Evolutionary conservation across 2,797 vertebrate species (phyloP).

Genomic region (Siniperca obscura): DNA sequence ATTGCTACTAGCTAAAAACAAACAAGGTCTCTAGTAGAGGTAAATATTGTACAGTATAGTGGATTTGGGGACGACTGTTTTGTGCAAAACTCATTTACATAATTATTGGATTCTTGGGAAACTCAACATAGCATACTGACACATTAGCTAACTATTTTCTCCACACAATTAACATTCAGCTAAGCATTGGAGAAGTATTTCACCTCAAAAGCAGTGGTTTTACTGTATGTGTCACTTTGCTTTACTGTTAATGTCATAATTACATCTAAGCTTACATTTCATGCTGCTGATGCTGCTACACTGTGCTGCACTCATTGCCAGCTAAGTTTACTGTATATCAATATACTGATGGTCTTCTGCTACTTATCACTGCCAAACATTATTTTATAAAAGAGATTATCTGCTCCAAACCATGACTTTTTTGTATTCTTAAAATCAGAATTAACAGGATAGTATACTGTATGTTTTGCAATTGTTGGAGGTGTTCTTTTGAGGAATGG

Average conservation of each 20-base stretch:
- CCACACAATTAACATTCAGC: not conserved
- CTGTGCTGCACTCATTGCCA: not conserved
- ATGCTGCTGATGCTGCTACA: not conserved
- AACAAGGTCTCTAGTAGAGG: no score
- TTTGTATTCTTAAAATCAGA: not conserved
- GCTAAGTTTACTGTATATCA: not conserved
- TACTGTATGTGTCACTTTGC: not conserved
- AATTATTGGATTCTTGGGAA: not conserved
- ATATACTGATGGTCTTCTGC: not conserved
- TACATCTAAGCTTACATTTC: not conserved
- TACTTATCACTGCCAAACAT: not conserved
- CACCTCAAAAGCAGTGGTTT: not conserved
- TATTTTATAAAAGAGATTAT: not conserved
- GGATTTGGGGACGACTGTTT: no score
- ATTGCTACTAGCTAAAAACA: not conserved
- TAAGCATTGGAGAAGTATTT: not conserved
- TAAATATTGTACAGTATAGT: not conserved
- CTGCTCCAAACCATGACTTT: not conserved
- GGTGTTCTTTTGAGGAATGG: not conserved
- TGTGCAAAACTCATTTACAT: not conserved
- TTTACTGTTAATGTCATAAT: conserved; percentile 5
- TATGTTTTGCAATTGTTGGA: not conserved
- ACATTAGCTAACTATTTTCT: not conserved
- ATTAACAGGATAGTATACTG: not conserved
- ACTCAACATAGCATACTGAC: not conserved